These are phyloP conservation scores for Paratrypauchen microcephalus DNA, from an alignment of 2,797 vertebrate species.

Conservation along the genomic window DNA sequence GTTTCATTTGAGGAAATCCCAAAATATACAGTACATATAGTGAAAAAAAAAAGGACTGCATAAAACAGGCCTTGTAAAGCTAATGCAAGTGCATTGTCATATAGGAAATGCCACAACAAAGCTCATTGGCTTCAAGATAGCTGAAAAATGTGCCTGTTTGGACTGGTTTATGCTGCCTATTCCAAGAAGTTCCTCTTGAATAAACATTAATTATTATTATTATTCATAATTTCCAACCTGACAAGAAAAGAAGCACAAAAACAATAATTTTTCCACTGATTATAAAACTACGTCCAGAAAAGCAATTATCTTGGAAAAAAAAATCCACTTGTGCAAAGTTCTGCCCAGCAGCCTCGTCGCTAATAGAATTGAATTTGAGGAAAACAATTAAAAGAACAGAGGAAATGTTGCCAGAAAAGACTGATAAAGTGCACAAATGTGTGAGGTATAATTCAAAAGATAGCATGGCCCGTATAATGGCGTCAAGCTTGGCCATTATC, in stretches of 20 bases:
- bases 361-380: constrained; percentile 31
- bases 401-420: constrained; percentile 40
- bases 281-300: constrained; percentile 40
- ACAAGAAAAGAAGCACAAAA: constrained; percentile 8
- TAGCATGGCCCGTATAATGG: constrained; percentile 20
- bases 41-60: not conserved
- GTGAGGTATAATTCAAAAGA: constrained; percentile 32
- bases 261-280: constrained; percentile 17
- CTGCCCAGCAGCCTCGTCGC: constrained; percentile 27
- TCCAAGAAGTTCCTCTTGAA: not conserved
- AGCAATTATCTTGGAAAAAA: constrained; percentile 45
- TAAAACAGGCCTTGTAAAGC: too few species aligned
- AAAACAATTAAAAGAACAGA: constrained; percentile 40
- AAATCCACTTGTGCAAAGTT: constrained; percentile 26
- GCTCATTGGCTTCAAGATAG: too few species aligned
- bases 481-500: not conserved
- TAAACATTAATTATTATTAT: constrained; percentile 3
- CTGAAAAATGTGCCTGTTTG: not conserved
- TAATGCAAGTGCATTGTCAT: too few species aligned
- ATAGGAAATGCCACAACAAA: too few species aligned
- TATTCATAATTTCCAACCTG: not conserved
- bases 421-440: constrained; percentile 36
- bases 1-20: too few species aligned
- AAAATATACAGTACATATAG: too few species aligned
- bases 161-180: not conserved